Conservation (phyloP, 1,140 invertebrate genomes). For the Rhyzopertha dominica region DNA sequence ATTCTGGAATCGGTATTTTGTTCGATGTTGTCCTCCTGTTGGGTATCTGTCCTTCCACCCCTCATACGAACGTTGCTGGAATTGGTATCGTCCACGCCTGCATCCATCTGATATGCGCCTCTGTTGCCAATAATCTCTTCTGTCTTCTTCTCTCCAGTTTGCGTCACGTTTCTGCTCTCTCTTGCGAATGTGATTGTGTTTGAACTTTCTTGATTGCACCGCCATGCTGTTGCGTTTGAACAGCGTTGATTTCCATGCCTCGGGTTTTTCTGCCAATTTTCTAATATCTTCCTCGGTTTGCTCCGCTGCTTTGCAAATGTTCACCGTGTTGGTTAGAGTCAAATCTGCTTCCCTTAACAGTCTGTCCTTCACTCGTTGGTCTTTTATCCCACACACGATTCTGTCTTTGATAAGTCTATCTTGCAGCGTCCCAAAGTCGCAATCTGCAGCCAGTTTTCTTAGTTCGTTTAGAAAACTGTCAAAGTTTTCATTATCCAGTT, state of each 20-base stretch:
- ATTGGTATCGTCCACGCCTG: too few relatives aligned
- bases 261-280: conserved; percentile 10
- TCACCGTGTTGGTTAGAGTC: conserved; percentile 26
- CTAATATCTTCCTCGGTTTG: conserved; percentile 15
- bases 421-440: conserved; percentile 22
- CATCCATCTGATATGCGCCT: too few relatives aligned
- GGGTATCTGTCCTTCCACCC: not conserved
- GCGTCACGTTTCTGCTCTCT: not conserved
- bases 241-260: not conserved
- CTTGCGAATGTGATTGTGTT: not conserved
- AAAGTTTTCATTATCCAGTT: conserved; percentile 11
- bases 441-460: conserved; percentile 25
- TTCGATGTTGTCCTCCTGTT: too few relatives aligned
- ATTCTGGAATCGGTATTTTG: too few relatives aligned
- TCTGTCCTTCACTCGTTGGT: conserved; percentile 28
- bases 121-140: too few relatives aligned
- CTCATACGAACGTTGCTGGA: not conserved
- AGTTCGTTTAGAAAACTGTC: conserved; percentile 21
- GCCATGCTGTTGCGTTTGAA: not conserved
- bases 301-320: conserved; percentile 26
- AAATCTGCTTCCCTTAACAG: conserved; percentile 27
- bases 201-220: not conserved
- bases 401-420: conserved; percentile 33
- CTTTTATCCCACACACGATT: conserved; percentile 32
- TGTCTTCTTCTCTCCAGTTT: not conserved